Base-by-base conservation (phyloP, 2,888 invertebrate genomes). In the Sesia bembeciformis region DNA sequence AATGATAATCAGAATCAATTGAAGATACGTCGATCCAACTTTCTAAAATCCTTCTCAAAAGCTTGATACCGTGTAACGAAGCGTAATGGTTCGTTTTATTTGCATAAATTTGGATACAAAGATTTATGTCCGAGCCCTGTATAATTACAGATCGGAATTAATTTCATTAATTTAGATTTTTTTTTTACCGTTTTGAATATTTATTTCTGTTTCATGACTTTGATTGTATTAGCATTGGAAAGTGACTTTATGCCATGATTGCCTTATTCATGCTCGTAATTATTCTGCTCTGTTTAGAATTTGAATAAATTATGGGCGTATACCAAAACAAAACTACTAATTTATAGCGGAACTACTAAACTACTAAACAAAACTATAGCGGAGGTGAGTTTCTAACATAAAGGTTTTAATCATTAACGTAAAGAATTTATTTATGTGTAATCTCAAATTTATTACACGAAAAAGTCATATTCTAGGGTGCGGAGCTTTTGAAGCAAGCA, bases 71-170 rank as follows among this genome's bases (percentile, higher is more conserved):
- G 82, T 73, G 80, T 84, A 84, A 84, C 84, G 82, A 84, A 83
- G 81, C 84, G 75, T 77, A 72, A 76, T 77, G 78, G 76, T 74
- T 78, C 76, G 78, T 82, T 84, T 79, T 81, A 84, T 84, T 84
- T 83, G 81, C 84, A 84, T 84, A 82, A 84, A 80, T 83, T 81
- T 79, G 74, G 78, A 78, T 78, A 72, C 72, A 62, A 66, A 71
- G 74, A 79, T 84, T 82, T 77, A 77, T 78, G 72, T 72, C 69
- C 69, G 65, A 66, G 67, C 70, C 72, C 69, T 67, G 74, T 72
- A 71, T 74, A 77, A 79, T 76, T 74, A 72, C 68, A 72, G 65
- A 71, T 67, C 60, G 54, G 61, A 66, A 67, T 66, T 64, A 64
- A 66, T 68, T 65, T 64, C 57, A 64, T 65, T 62, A 58, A 58